These are phyloP conservation scores for Acropora tenuis DNA, from an alignment of 64 coral and sea anemone species.

Conservation along the genomic window DNA sequence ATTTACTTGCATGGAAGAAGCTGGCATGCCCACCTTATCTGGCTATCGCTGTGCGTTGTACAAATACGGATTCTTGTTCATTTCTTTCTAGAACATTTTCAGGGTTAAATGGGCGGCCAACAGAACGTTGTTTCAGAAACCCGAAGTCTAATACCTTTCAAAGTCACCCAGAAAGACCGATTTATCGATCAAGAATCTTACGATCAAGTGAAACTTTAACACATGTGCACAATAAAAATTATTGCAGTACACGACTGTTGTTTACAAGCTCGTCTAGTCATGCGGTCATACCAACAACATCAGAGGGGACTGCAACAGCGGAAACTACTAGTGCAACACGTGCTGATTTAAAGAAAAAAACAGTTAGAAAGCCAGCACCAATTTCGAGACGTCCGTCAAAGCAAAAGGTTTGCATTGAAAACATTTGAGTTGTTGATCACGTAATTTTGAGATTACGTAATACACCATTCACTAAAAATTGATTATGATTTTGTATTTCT, in stretches of 20 bases:
- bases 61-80: background rate
- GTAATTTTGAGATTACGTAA: background rate
- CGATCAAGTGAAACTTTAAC: background rate
- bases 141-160: background rate
- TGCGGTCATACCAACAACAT: background rate
- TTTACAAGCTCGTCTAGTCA: background rate
- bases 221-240: background rate
- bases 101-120: background rate
- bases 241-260: background rate
- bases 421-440: no score
- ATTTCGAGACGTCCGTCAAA: background rate
- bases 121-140: background rate
- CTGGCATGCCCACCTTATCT: background rate
- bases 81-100: background rate
- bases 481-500: no score
- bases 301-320: background rate
- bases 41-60: background rate
- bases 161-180: background rate
- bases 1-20: slow-evolving; percentile 22
- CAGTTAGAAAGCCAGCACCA: background rate
- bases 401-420: slow-evolving; percentile 27
- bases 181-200: background rate
- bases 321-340: background rate
- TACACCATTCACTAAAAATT: background rate
- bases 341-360: background rate